Percentiles rank a stretch among this genome's conserved stretches.
Evolutionary conservation across 2,888 invertebrate species (phyloP).

Genomic region (Syrista parreyssii): DNA sequence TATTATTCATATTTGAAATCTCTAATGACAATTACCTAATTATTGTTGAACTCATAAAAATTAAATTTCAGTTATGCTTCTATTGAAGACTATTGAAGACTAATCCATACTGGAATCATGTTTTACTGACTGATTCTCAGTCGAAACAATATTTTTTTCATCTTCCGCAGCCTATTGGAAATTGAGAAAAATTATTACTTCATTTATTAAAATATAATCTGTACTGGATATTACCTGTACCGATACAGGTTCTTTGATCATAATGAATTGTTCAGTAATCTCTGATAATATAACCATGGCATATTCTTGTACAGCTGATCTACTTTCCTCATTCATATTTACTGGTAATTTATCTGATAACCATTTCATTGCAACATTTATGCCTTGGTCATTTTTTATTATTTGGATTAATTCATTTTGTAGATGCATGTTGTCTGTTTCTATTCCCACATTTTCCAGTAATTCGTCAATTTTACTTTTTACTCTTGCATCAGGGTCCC

Average conservation of each 20-base stretch:
- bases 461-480: slow-evolving; percentile 9
- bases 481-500: not conserved
- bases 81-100: not conserved
- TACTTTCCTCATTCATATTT: slow-evolving; percentile 11
- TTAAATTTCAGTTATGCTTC: not conserved
- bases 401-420: slow-evolving; percentile 4
- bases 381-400: not conserved
- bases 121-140: not conserved
- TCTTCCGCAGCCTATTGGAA: not conserved
- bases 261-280: slow-evolving; percentile 7
- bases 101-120: not conserved
- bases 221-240: not conserved
- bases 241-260: not conserved
- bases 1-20: not conserved
- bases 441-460: slow-evolving; percentile 7
- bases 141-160: not conserved
- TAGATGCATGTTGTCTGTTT: not conserved
- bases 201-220: not conserved
- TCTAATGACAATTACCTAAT: not conserved
- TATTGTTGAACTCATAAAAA: not conserved
- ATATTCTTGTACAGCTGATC: slow-evolving; percentile 6
- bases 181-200: not conserved
- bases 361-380: slow-evolving; percentile 8
- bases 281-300: slow-evolving; percentile 4
- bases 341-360: slow-evolving; percentile 9